Percentiles rank a stretch among this genome's conserved stretches.
Conservation (phyloP, 1,140 invertebrate genomes). For the Diorhabda carinulata region DNA sequence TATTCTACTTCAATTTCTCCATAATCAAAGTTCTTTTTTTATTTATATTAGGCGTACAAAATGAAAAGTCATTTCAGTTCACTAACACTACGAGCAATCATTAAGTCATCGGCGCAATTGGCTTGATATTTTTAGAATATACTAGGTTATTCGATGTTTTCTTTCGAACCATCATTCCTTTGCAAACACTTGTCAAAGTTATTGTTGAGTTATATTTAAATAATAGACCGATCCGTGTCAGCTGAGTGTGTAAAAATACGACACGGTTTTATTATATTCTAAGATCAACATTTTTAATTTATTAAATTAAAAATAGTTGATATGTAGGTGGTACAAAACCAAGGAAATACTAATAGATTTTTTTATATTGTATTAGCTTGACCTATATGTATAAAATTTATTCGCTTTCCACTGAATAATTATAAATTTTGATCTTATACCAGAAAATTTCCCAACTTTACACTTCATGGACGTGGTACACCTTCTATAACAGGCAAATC, state of each 20-base stretch:
- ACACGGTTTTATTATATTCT: not conserved
- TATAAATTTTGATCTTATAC: too few species aligned
- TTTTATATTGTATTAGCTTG: too few species aligned
- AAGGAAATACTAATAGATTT: too few species aligned
- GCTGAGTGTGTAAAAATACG: not conserved
- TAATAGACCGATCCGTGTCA: not conserved
- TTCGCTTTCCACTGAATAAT: too few species aligned
- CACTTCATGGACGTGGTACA: too few species aligned
- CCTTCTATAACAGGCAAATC: too few species aligned
- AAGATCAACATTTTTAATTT: too few species aligned
- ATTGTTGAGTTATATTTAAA: not conserved
- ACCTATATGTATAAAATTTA: too few species aligned
- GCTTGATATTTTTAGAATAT: slow-evolving; percentile 17
- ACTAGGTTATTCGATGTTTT: not conserved
- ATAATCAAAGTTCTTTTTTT: not conserved
- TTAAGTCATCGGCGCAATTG: slow-evolving; percentile 20
- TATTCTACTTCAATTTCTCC: not conserved
- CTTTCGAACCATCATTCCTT: not conserved
- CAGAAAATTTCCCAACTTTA: too few species aligned
- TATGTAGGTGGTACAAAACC: too few species aligned
- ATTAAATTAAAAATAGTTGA: too few species aligned
- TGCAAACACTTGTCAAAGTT: not conserved
- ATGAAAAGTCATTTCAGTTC: not conserved
- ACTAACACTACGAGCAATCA: not conserved
- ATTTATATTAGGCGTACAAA: not conserved